Evolutionary conservation across 2,888 invertebrate genomes (phyloP).

Genomic region (Panzeria rudis): DNA sequence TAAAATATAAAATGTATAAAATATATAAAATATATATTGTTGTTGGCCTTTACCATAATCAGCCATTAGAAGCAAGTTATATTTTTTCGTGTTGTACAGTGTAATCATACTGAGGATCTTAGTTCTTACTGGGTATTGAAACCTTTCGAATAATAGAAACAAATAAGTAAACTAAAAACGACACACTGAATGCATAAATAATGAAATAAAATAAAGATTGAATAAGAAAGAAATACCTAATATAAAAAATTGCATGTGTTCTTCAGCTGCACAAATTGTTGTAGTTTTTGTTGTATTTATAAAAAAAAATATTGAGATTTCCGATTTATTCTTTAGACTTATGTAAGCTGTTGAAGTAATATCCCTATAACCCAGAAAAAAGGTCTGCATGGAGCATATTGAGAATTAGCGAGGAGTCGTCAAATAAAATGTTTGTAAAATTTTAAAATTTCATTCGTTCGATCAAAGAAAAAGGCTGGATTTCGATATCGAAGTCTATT

Average conservation of each 20-base stretch:
- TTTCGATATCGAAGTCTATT: too few species aligned
- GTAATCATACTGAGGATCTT: too few species aligned
- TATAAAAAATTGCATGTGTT: constrained; percentile 1
- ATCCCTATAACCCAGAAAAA: constrained; percentile 6
- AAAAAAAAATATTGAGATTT: constrained; percentile 4
- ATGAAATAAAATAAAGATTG: constrained; percentile 18
- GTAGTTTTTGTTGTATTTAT: not conserved
- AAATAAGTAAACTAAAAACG: not conserved
- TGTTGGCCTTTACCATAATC: too few species aligned
- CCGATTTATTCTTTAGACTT: not conserved
- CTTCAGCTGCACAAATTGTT: constrained; percentile 11
- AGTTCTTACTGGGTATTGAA: not conserved
- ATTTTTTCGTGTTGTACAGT: too few species aligned
- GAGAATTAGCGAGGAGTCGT: too few species aligned
- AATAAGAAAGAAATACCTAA: constrained; percentile 7
- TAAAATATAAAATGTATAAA: too few species aligned
- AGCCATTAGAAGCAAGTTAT: too few species aligned
- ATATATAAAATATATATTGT: too few species aligned
- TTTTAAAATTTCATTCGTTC: too few species aligned
- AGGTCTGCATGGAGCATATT: not conserved
- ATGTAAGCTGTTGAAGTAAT: not conserved
- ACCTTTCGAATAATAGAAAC: not conserved
- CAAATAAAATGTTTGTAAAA: too few species aligned
- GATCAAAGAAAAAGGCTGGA: too few species aligned
- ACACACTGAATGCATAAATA: constrained; percentile 16